Evolutionary conservation across 1,140 invertebrate species (phyloP).

Genomic region (Aphaenogaster rudis): DNA sequence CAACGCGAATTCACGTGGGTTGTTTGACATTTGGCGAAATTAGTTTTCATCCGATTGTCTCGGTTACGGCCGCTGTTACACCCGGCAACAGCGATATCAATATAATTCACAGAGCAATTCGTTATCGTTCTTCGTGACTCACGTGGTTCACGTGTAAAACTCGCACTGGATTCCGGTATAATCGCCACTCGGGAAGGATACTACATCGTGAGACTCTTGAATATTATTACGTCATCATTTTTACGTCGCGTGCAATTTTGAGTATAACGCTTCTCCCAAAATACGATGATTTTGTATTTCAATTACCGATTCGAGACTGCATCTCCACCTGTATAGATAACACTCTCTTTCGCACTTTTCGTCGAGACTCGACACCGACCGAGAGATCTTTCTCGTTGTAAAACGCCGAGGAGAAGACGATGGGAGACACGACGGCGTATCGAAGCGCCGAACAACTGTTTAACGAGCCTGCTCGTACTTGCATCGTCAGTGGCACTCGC

Average conservation of each 20-base stretch:
- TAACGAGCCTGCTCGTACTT: slow-evolving; percentile 76
- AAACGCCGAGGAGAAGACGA: slow-evolving; percentile 16
- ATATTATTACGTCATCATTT: background rate
- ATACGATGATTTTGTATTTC: background rate
- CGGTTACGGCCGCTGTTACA: background rate
- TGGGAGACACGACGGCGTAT: slow-evolving; percentile 76
- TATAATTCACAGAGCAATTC: slow-evolving; percentile 30
- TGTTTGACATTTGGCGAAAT: slow-evolving; percentile 2
- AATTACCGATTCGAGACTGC: background rate
- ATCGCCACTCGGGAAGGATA: background rate
- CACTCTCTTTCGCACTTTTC: background rate
- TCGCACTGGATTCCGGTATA: background rate
- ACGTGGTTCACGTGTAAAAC: background rate
- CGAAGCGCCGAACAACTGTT: slow-evolving; percentile 81
- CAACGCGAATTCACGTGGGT: slow-evolving; percentile 4
- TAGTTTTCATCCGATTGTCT: background rate
- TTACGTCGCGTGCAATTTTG: background rate
- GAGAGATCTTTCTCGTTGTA: background rate
- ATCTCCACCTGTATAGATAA: background rate
- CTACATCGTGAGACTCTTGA: background rate
- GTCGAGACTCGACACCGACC: slow-evolving; percentile 16
- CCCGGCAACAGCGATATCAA: background rate
- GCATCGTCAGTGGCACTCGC: slow-evolving; percentile 78
- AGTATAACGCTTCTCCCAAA: background rate
- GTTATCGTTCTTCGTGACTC: background rate